Percentiles rank a stretch among this genome's conserved stretches.
These are phyloP conservation scores for Microplitis mediator DNA, from an alignment of 1,140 invertebrate species.

Conservation along the genomic window DNA sequence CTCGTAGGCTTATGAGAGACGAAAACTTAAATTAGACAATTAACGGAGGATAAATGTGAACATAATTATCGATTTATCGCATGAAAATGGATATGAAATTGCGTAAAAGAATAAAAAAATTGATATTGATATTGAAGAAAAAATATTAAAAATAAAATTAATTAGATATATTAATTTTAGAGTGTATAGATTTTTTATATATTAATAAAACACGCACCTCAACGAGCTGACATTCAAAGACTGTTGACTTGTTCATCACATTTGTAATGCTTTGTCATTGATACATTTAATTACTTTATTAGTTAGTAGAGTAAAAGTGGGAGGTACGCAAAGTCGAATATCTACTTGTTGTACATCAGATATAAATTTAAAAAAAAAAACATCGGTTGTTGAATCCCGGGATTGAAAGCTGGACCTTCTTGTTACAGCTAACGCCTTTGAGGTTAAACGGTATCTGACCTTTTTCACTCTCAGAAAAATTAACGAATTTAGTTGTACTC, in stretches of 20 bases:
- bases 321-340: too few species aligned
- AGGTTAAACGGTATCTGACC: too few species aligned
- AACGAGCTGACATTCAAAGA: slow-evolving; percentile 23
- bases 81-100: background rate
- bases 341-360: too few species aligned
- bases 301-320: background rate
- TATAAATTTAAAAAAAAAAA: too few species aligned
- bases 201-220: slow-evolving; percentile 8
- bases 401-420: too few species aligned
- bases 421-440: too few species aligned
- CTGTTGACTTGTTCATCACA: slow-evolving; percentile 20
- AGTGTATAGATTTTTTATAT: slow-evolving; percentile 27
- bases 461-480: too few species aligned
- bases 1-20: background rate
- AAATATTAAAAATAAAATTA: background rate
- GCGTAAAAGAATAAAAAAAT: too few species aligned
- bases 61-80: background rate
- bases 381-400: too few species aligned
- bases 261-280: background rate
- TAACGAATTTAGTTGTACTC: too few species aligned
- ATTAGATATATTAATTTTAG: slow-evolving; percentile 20
- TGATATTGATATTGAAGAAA: background rate
- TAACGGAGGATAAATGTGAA: background rate
- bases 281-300: background rate
- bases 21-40: background rate